Conservation (phyloP, 35 echinoderm and acorn worm species). For the Lytechinus pictus region DNA sequence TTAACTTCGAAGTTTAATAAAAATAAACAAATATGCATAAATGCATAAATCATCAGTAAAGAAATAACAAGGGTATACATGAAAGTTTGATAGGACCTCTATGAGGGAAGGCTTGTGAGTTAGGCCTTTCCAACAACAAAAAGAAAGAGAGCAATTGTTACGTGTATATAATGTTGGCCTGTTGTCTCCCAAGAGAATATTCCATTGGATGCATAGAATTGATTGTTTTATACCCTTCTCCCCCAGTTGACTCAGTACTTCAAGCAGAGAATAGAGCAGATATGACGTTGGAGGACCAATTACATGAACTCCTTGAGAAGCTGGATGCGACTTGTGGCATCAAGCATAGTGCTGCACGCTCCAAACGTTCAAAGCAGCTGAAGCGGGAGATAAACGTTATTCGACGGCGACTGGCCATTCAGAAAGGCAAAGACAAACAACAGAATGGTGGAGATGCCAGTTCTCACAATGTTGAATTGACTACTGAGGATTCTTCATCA, state of each 20-base stretch:
- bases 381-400: slow-evolving; percentile 91
- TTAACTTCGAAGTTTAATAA: no score
- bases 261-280: slow-evolving; percentile 79
- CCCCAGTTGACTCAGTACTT: slow-evolving; percentile 82
- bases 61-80: no score
- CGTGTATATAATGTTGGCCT: not conserved
- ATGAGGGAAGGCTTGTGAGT: no score
- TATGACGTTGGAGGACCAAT: slow-evolving; percentile 92
- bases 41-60: no score
- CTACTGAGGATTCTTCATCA: slow-evolving; percentile 71
- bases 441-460: slow-evolving; percentile 32
- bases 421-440: slow-evolving; percentile 57
- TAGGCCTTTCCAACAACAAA: no score
- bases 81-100: no score
- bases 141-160: no score
- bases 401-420: slow-evolving; percentile 76
- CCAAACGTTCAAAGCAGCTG: slow-evolving; percentile 92
- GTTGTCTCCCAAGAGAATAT: not conserved
- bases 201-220: not conserved
- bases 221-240: not conserved
- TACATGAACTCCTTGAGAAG: slow-evolving; percentile 87
- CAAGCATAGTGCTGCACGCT: slow-evolving; percentile 81
- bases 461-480: slow-evolving; percentile 45
- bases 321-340: slow-evolving; percentile 91
- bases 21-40: no score